Evolutionary conservation across 2,113 vertebrate genomes (phyloP).

Genomic region (Micronisus gabar): DNA sequence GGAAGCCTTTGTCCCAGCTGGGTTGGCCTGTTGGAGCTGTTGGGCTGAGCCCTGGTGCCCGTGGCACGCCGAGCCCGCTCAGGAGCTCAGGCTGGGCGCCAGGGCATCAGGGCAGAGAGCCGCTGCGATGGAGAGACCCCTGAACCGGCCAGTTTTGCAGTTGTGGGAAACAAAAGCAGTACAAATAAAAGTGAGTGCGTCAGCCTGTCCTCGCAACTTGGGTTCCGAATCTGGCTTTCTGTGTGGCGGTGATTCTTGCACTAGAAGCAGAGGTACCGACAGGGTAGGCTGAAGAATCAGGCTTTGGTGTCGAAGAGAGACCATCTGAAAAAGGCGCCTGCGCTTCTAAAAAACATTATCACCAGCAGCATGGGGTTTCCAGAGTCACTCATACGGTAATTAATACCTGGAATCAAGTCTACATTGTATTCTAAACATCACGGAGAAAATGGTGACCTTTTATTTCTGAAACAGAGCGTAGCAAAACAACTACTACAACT

Average conservation of each 20-base stretch:
- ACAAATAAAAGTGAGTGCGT: accelerated
- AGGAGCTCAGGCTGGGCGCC: accelerated
- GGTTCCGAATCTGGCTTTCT: not conserved
- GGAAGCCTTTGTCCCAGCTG: accelerated
- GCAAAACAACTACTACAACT: not conserved
- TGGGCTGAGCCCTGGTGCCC: not conserved
- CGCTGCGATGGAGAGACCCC: accelerated
- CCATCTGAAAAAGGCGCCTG: not conserved
- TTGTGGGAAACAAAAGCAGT: not conserved
- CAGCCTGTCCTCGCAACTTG: accelerated
- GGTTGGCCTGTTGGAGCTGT: not conserved
- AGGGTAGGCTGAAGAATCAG: too few relatives aligned
- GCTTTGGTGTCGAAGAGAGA: too few relatives aligned
- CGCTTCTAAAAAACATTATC: accelerated
- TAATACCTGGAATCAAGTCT: not conserved
- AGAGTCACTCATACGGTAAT: not conserved
- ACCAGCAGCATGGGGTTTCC: not conserved
- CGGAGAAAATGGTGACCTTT: not conserved
- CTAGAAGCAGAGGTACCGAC: not conserved
- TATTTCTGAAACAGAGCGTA: not conserved
- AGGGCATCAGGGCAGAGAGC: not conserved
- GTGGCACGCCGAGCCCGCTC: accelerated
- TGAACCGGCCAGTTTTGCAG: accelerated
- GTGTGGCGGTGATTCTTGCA: accelerated
- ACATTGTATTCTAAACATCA: not conserved